phyloP scores from a whole-genome alignment of 2,888 invertebrate genomes.

The Halictus ligatus region DNA sequence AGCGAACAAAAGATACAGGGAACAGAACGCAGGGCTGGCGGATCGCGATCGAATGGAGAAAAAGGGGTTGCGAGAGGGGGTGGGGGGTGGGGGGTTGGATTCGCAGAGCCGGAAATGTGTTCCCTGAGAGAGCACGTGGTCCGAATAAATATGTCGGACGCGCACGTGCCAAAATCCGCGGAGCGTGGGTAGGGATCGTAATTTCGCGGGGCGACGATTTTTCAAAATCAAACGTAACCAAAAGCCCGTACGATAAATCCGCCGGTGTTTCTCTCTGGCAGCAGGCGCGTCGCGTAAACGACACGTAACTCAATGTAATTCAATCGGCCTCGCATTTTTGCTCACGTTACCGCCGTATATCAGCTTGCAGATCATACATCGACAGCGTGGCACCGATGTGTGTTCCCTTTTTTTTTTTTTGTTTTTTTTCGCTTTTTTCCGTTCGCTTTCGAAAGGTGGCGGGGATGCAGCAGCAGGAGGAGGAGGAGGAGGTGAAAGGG shows the following conservation, averaged over 20 bases:
- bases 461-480: not conserved
- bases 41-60: not conserved
- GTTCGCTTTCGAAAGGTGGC: conserved; percentile 8
- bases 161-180: conserved; percentile 78
- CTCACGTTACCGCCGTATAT: conserved; percentile 71
- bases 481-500: not conserved
- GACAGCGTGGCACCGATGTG: conserved; percentile 56
- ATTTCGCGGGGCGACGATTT: conserved; percentile 77
- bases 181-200: conserved; percentile 74
- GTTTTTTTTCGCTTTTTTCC: conserved; percentile 26
- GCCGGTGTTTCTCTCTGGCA: conserved; percentile 47
- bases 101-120: conserved; percentile 4
- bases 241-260: conserved; percentile 79
- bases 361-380: conserved; percentile 71
- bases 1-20: too few relatives aligned
- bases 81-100: conserved; percentile 6
- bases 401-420: conserved; percentile 28
- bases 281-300: conserved; percentile 72
- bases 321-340: conserved; percentile 77
- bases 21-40: too few relatives aligned
- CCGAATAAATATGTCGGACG: conserved; percentile 73
- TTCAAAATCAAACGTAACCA: conserved; percentile 79
- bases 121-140: conserved; percentile 68
- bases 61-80: not conserved
- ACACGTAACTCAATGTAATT: conserved; percentile 81